Conservation (phyloP, 1,140 invertebrate genomes). For the Euura lappo region DNA sequence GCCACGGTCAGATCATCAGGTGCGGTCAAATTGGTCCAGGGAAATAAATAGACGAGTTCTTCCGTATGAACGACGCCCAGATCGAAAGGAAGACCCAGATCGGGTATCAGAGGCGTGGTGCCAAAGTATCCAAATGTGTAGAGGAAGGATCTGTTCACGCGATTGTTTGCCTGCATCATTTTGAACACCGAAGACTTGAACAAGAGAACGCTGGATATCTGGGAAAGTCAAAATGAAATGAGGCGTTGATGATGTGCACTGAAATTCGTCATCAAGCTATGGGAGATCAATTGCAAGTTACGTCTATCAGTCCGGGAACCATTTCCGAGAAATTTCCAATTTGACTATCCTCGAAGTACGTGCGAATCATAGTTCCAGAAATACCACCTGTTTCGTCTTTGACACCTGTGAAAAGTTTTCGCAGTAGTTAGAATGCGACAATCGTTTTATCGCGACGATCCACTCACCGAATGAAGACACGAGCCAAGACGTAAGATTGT, state of each 20-base stretch:
- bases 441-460: too few species aligned
- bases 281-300: background rate
- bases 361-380: background rate
- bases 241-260: background rate
- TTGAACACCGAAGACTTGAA: background rate
- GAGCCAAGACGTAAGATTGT: too few species aligned
- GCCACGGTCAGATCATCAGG: background rate
- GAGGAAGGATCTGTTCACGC: background rate
- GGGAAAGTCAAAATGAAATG: background rate
- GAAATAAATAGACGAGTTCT: background rate
- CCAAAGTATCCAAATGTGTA: conserved; percentile 2
- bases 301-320: background rate
- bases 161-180: background rate
- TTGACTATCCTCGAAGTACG: background rate
- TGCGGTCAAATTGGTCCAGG: background rate
- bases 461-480: too few species aligned
- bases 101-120: background rate
- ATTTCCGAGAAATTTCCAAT: background rate
- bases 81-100: background rate
- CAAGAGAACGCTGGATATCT: background rate
- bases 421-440: too few species aligned
- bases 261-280: too few species aligned
- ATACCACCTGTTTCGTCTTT: background rate
- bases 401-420: background rate
- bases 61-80: background rate